phyloP scores from a whole-genome alignment of 2,113 vertebrate species.

The Zapus hudsonius region DNA sequence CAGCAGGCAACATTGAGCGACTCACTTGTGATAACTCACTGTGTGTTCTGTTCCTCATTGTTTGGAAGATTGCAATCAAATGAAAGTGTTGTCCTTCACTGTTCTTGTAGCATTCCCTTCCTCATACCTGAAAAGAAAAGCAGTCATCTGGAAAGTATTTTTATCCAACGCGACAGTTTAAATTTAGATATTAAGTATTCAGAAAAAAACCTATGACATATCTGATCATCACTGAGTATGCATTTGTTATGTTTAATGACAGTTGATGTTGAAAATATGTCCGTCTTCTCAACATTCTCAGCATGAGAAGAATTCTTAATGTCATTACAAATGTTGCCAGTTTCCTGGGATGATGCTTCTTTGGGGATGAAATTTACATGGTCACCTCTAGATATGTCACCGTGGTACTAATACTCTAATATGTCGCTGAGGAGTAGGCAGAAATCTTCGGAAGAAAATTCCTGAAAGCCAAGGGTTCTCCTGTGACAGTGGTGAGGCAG shows the following conservation, averaged over 20 bases:
- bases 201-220: not conserved
- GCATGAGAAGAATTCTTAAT: constrained; percentile 42
- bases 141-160: not conserved
- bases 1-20: not conserved
- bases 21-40: not conserved
- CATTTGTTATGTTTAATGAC: constrained; percentile 31
- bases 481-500: not conserved
- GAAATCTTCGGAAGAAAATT: not conserved
- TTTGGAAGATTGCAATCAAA: not conserved
- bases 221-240: constrained; percentile 15
- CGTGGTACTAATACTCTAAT: not conserved
- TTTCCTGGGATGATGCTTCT: constrained; percentile 17
- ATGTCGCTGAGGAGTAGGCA: not conserved
- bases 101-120: not conserved
- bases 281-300: constrained; percentile 43
- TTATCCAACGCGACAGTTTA: constrained; percentile 22
- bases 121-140: not conserved
- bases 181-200: not conserved
- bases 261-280: constrained; percentile 50
- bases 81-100: not conserved
- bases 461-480: not conserved
- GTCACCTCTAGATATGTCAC: not conserved
- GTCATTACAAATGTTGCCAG: not conserved
- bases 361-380: not conserved
- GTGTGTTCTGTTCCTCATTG: not conserved